Evolutionary conservation across 2,888 invertebrate genomes (phyloP), one percentile per base, ranked within the genome.

Genomic region (Brenthis hecate): DNA sequence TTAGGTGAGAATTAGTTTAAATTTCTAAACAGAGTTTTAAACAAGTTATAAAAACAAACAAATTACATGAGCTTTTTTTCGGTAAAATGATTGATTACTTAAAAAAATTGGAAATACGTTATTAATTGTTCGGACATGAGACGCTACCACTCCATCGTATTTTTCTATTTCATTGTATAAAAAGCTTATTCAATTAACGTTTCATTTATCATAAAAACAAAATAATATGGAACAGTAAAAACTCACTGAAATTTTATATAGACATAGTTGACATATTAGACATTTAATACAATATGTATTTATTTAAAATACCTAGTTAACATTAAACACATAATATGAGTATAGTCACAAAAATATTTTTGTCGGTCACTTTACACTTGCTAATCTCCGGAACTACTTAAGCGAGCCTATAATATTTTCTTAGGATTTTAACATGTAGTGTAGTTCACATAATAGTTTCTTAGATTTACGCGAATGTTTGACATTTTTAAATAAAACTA

Each of bases 21-120:
- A 1, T n/a, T 47, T 47, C 14, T 23, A 14, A 6, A 28, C 11
- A 28, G 3, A n/a, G n/a, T n/a, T n/a, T n/a, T n/a, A n/a, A n/a
- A n/a, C n/a, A n/a, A n/a, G n/a, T n/a, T n/a, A 19, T 5, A 47
- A 23, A 43, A 13, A 13, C 16, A 53, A 36, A 13, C 13, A 43
- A 14, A 54, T 16, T 43, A 54, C 51, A 54, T 43, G 43, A 14
- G 32, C 53, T 32, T 62, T 53, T 51, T 62, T 58, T 51, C 61
- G 32, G 36, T 62, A 53, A 32, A 43, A 36, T 62, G 53, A 62
- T 62, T 62, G 62, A 54, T 62, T 36, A 43, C 62, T 43, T 62
- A 36, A 50, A 50, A 62, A 62, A 62, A 62, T 54, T 62, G 62
- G 43, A 6, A 54, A 62, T 62, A 60, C 32, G 53, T 62, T 62